A percentile compares a stretch with the other conserved stretches of the same genome.
Conservation (phyloP, 2,888 invertebrate genomes). For the Atrina japonica region DNA sequence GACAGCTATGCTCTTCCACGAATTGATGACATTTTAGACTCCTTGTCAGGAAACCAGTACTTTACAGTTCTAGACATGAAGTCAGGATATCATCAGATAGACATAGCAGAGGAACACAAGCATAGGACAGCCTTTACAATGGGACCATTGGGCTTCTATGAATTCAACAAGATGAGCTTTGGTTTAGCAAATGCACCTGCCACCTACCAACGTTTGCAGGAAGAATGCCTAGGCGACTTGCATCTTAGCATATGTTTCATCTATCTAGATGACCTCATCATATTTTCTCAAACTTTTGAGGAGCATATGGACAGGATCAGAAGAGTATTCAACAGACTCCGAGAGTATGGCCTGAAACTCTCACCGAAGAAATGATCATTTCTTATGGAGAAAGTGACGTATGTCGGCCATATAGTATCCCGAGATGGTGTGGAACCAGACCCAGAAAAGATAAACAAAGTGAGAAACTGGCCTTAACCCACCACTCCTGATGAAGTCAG, state of each 20-base stretch:
- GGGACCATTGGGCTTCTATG: slow-evolving; percentile 20
- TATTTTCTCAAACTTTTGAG: slow-evolving; percentile 40
- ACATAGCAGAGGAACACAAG: slow-evolving; percentile 11
- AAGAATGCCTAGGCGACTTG: too few relatives aligned
- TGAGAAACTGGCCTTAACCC: slow-evolving; percentile 26
- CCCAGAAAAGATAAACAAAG: slow-evolving; percentile 20
- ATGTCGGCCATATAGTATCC: slow-evolving; percentile 19
- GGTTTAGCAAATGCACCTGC: slow-evolving; percentile 8
- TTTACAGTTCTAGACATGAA: slow-evolving; percentile 19
- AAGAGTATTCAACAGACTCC: slow-evolving; percentile 28
- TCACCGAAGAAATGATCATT: slow-evolving; percentile 37
- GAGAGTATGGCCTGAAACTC: slow-evolving; percentile 27
- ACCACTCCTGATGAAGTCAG: slow-evolving; percentile 27
- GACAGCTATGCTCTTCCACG: slow-evolving; percentile 15
- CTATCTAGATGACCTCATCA: too few relatives aligned
- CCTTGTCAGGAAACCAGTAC: slow-evolving; percentile 12
- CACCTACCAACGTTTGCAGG: background rate
- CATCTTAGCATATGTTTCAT: too few relatives aligned
- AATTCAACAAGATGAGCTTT: slow-evolving; percentile 18
- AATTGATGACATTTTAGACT: slow-evolving; percentile 5
- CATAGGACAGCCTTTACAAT: slow-evolving; percentile 21
- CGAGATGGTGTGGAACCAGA: slow-evolving; percentile 12
- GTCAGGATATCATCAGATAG: slow-evolving; percentile 19
- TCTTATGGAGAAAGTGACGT: slow-evolving; percentile 16
- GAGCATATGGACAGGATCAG: slow-evolving; percentile 32